Percentiles rank a stretch among this genome's conserved stretches.
These are phyloP conservation scores for Platyrinchus mystaceus DNA, from an alignment of 2,797 vertebrate species.

Conservation along the genomic window DNA sequence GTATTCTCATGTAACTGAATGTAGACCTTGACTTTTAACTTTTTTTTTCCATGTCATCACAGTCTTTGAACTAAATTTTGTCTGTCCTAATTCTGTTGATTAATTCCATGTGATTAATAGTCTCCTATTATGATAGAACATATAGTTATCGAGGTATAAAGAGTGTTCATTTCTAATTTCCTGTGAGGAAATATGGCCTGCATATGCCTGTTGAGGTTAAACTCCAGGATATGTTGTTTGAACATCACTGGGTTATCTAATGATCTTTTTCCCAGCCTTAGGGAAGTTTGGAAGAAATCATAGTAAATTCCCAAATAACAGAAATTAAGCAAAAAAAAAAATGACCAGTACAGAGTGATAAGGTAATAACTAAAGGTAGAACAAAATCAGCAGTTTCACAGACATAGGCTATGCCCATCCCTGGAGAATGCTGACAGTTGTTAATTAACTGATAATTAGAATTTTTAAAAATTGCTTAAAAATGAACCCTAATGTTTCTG, in stretches of 20 bases:
- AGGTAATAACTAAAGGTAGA: conserved; percentile 14
- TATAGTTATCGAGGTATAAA: neutral
- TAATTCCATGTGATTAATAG: neutral
- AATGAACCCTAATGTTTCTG: neutral
- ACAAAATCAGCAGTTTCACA: neutral
- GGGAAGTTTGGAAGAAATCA: neutral
- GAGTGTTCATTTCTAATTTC: neutral
- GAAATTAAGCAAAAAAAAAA: neutral
- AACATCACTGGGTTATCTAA: neutral
- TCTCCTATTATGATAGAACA: neutral
- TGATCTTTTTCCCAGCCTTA: neutral
- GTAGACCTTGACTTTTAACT: neutral
- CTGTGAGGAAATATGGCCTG: neutral
- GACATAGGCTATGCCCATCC: neutral
- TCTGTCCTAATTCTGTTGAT: neutral
- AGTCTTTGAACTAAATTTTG: neutral
- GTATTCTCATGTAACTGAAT: neutral
- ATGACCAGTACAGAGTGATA: neutral
- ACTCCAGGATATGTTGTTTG: neutral
- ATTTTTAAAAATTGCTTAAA: neutral
- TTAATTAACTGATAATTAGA: neutral
- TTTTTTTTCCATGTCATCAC: neutral
- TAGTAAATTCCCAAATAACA: neutral
- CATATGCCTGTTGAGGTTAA: neutral
- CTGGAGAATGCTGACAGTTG: neutral